A percentile compares a stretch with the other conserved stretches of the same genome.
These are phyloP conservation scores for Bombus superbus DNA, from an alignment of 1,140 invertebrate genomes.

Conservation along the genomic window DNA sequence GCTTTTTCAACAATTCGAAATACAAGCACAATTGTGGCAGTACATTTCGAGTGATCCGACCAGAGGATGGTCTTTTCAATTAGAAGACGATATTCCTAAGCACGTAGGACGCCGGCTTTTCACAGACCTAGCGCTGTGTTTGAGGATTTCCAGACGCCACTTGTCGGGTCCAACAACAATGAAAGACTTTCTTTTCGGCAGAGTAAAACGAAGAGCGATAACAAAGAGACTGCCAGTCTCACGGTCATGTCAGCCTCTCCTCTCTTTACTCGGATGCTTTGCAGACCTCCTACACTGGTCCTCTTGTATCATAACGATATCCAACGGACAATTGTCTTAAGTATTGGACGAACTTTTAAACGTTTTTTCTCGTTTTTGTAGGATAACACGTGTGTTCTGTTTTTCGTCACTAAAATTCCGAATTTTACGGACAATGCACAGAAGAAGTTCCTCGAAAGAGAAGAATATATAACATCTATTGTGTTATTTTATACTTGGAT, in stretches of 20 bases:
- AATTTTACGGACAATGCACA: too few species aligned
- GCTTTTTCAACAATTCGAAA: neutral
- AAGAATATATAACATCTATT: neutral
- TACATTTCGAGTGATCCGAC: neutral
- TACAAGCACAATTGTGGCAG: neutral
- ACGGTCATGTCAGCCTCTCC: neutral
- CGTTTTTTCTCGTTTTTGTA: neutral
- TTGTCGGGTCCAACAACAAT: constrained; percentile 41
- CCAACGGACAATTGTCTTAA: constrained; percentile 6
- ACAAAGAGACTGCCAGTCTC: constrained; percentile 37
- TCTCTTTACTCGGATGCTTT: constrained; percentile 28
- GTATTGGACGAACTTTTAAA: neutral
- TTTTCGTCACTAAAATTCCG: neutral
- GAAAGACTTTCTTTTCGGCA: constrained; percentile 29
- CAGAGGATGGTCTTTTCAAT: constrained; percentile 14
- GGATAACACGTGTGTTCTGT: neutral
- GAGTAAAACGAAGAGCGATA: constrained; percentile 28
- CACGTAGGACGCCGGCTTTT: constrained; percentile 36
- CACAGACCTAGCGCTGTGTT: constrained; percentile 5
- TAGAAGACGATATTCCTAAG: constrained; percentile 33
- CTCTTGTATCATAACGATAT: constrained; percentile 4
- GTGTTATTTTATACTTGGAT: neutral
- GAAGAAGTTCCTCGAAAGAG: neutral
- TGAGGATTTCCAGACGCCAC: constrained; percentile 59
- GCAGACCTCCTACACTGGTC: constrained; percentile 17